Evolutionary conservation across 2,797 vertebrate species (phyloP).

Genomic region (Melanotaenia parkinsoni): DNA sequence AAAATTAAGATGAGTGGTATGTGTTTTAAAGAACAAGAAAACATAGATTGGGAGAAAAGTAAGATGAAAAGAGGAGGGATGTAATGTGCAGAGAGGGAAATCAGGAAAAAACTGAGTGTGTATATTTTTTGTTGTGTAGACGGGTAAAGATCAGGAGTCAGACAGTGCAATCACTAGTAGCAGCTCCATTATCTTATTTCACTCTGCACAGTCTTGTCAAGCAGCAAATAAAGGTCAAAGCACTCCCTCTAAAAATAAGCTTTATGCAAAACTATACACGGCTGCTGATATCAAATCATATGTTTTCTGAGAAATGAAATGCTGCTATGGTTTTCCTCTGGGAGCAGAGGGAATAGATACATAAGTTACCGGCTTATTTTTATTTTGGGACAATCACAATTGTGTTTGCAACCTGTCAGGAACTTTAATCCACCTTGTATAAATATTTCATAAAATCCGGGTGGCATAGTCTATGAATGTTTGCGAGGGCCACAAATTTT

Average conservation of each 20-base stretch:
- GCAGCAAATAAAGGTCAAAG: conserved; percentile 53
- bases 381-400: conserved; percentile 24
- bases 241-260: conserved; percentile 41
- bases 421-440: neutral
- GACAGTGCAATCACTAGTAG: conserved; percentile 15
- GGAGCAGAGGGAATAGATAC: neutral
- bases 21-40: neutral
- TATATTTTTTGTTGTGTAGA: conserved; percentile 1
- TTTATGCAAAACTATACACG: conserved; percentile 8
- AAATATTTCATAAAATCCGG: conserved; percentile 3
- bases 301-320: conserved; percentile 28
- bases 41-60: conserved; percentile 17
- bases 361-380: conserved; percentile 21
- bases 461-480: conserved; percentile 3
- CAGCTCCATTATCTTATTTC: conserved; percentile 33
- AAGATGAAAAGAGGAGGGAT: neutral
- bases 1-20: neutral
- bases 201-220: conserved; percentile 24
- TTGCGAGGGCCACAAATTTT: neutral
- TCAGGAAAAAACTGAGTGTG: neutral
- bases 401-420: neutral
- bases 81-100: conserved; percentile 10
- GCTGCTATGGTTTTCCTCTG: conserved; percentile 6
- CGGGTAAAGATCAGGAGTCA: conserved; percentile 33
- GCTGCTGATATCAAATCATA: conserved; percentile 17